Conservation (phyloP, 2,113 vertebrate species). For the Dicerorhinus sumatrensis region DNA sequence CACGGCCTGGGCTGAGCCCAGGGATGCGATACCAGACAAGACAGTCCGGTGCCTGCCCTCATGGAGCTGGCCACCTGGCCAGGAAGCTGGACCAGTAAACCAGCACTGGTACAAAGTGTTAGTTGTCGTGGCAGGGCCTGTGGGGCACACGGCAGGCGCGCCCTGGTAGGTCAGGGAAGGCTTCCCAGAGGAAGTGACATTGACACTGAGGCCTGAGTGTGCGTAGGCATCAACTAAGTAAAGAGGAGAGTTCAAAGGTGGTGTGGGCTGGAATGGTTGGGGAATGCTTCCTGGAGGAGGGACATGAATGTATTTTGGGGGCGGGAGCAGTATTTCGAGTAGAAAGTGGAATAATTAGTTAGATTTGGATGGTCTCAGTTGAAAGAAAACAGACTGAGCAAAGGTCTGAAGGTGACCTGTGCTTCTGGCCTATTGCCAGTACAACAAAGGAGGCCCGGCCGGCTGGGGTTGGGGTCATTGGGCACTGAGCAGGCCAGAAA, state of each 20-base stretch:
- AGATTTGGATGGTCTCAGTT: neutral
- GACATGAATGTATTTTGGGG: neutral
- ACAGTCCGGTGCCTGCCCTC: neutral
- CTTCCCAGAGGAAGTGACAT: neutral
- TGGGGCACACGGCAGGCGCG: neutral
- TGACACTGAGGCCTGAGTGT: neutral
- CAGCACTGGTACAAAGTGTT: neutral
- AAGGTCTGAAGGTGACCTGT: constrained; percentile 34
- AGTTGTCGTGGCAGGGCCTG: neutral
- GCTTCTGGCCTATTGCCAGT: neutral
- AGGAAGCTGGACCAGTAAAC: neutral
- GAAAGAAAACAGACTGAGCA: neutral
- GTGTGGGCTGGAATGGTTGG: no score
- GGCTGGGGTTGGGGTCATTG: neutral
- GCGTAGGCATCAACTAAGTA: neutral
- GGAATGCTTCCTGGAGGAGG: neutral
- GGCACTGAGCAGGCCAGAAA: neutral
- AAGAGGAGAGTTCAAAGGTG: neutral
- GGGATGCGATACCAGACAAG: neutral
- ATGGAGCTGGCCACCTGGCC: neutral
- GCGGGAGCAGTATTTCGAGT: neutral
- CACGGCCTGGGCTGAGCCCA: neutral
- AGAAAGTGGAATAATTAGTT: neutral
- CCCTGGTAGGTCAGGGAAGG: neutral
- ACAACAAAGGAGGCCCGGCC: neutral